These are phyloP conservation scores for Cephonodes hylas DNA, from an alignment of 2,888 invertebrate genomes.

Conservation along the genomic window DNA sequence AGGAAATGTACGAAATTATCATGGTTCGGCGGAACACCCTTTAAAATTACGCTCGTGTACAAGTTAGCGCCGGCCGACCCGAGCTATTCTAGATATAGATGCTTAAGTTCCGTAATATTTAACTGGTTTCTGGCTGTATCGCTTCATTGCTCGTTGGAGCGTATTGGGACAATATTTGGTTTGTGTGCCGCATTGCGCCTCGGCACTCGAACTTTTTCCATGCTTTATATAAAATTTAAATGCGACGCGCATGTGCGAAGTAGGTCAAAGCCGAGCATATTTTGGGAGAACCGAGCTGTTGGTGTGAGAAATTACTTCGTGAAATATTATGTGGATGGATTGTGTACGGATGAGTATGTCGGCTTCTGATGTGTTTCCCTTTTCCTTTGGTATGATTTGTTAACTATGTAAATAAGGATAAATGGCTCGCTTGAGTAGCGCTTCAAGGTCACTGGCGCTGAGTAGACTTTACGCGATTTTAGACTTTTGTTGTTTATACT, in stretches of 20 bases:
- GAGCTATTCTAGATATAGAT: background rate
- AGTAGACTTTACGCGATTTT: no score
- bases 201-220: slow-evolving; percentile 38
- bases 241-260: slow-evolving; percentile 24
- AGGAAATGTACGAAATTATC: background rate
- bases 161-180: slow-evolving; percentile 48
- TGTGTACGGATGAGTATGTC: background rate
- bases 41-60: background rate
- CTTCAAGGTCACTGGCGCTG: no score
- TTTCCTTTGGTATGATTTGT: background rate
- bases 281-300: slow-evolving; percentile 2
- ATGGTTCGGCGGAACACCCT: background rate
- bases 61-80: background rate
- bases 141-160: slow-evolving; percentile 23
- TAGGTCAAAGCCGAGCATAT: slow-evolving; percentile 26
- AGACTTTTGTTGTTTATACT: no score
- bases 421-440: no score
- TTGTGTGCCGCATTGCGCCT: slow-evolving; percentile 46
- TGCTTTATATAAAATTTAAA: slow-evolving; percentile 31
- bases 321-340: slow-evolving; percentile 9
- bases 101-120: slow-evolving; percentile 9
- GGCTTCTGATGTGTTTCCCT: background rate
- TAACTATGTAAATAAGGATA: background rate
- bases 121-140: slow-evolving; percentile 28
- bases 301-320: slow-evolving; percentile 27